A percentile compares a stretch with the other conserved stretches of the same genome.
Conservation (phyloP, 2,888 invertebrate species). For the Meiosimyza decipiens region DNA sequence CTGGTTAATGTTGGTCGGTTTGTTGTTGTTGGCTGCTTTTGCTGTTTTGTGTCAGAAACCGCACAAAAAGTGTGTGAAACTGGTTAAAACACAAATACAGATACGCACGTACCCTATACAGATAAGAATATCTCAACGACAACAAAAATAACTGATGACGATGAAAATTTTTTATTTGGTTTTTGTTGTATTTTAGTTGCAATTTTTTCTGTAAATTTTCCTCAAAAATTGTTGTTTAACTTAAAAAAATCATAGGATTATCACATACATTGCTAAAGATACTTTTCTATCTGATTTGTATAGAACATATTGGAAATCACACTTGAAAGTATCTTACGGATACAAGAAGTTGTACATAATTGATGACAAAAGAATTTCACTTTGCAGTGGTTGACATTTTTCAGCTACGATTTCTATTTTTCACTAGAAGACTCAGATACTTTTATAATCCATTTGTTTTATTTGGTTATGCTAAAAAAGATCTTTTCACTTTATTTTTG, state of each 20-base stretch:
- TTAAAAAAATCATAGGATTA: background rate
- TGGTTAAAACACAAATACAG: constrained; percentile 38
- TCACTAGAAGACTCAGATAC: background rate
- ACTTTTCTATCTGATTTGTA: background rate
- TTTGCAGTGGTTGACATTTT: background rate
- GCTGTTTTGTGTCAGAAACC: constrained; percentile 35
- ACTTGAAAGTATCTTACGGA: background rate
- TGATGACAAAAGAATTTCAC: constrained; percentile 26
- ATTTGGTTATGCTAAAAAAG: background rate
- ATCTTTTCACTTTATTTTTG: too few species aligned
- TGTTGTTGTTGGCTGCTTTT: constrained; percentile 34
- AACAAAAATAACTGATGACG: constrained; percentile 37
- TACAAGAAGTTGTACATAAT: background rate
- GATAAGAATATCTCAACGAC: constrained; percentile 26
- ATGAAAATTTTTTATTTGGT: constrained; percentile 31
- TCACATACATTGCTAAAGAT: background rate
- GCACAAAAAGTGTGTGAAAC: constrained; percentile 36
- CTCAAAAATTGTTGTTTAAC: too few species aligned
- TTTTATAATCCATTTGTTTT: background rate
- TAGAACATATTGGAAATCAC: background rate
- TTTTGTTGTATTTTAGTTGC: background rate
- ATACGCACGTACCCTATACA: constrained; percentile 11
- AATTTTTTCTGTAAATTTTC: too few species aligned
- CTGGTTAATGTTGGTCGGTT: constrained; percentile 18
- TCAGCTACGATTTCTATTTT: constrained; percentile 8